Evolutionary conservation across 2,888 invertebrate genomes (phyloP).

Genomic region (Syrista parreyssii): DNA sequence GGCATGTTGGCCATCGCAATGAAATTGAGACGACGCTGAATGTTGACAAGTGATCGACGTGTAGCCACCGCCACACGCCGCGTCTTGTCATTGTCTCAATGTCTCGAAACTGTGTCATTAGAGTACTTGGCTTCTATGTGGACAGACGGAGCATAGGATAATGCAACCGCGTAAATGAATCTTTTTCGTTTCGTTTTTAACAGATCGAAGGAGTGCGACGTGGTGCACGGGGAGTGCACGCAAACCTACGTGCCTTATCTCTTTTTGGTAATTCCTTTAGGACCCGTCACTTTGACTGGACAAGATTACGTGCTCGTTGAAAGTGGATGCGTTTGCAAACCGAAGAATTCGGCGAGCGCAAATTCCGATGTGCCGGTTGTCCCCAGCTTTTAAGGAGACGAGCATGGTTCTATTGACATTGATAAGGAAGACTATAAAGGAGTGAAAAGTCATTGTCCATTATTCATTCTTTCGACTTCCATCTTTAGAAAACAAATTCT

Average conservation of each 20-base stretch:
- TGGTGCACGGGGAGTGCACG: slow-evolving; percentile 89
- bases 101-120: too few relatives aligned
- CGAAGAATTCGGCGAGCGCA: slow-evolving; percentile 67
- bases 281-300: slow-evolving; percentile 90
- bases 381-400: slow-evolving; percentile 50
- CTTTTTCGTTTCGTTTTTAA: too few relatives aligned
- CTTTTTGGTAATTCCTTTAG: slow-evolving; percentile 89
- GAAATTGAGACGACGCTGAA: neutral
- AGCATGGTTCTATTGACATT: neutral
- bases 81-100: too few relatives aligned
- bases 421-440: neutral
- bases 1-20: neutral
- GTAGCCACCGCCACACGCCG: too few relatives aligned
- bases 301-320: slow-evolving; percentile 96
- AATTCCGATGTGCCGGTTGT: slow-evolving; percentile 47
- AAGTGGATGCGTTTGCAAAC: slow-evolving; percentile 91
- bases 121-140: too few relatives aligned
- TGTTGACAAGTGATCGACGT: too few relatives aligned
- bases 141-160: too few relatives aligned
- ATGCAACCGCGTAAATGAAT: too few relatives aligned
- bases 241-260: slow-evolving; percentile 93
- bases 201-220: slow-evolving; percentile 89
- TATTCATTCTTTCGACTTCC: too few relatives aligned
- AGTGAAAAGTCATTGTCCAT: too few relatives aligned
- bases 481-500: too few relatives aligned